Evolutionary conservation across 92 coral and sea anemone species (phyloP).

Genomic region (Phenganax stokvisi): DNA sequence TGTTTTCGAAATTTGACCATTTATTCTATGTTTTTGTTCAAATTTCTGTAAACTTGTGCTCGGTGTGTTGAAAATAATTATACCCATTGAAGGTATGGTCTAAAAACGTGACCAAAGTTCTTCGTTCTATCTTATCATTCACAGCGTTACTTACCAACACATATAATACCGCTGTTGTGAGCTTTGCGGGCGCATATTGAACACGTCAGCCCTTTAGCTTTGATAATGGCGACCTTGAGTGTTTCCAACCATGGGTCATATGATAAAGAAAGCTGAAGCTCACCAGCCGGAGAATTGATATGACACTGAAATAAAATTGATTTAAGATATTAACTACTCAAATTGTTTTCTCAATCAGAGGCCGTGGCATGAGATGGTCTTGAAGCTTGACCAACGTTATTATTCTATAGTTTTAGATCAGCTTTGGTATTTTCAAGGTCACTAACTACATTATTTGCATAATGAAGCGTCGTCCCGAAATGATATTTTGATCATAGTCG

Average conservation of each 20-base stretch:
- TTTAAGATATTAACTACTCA: no score
- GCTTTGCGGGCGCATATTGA: conserved; percentile 54
- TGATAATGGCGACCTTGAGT: conserved; percentile 66
- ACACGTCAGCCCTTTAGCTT: conserved; percentile 87
- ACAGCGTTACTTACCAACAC: conserved; percentile 56
- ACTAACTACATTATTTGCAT: no score
- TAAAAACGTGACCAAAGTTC: neutral
- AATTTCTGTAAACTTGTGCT: neutral
- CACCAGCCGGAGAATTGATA: conserved; percentile 73
- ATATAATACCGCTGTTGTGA: conserved; percentile 69
- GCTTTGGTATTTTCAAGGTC: no score
- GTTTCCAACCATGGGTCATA: conserved; percentile 67
- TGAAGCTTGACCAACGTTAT: no score
- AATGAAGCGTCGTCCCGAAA: no score
- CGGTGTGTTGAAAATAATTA: neutral
- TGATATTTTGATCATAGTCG: no score
- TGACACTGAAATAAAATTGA: conserved; percentile 23
- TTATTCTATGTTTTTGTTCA: neutral
- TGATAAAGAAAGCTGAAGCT: conserved; percentile 65
- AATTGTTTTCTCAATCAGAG: neutral
- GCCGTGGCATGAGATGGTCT: neutral
- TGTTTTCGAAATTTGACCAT: no score
- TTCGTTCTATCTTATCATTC: neutral
- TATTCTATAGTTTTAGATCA: no score
- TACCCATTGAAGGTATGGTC: neutral